These are phyloP conservation scores for Anableps anableps DNA, from an alignment of 2,797 vertebrate species.

Conservation along the genomic window DNA sequence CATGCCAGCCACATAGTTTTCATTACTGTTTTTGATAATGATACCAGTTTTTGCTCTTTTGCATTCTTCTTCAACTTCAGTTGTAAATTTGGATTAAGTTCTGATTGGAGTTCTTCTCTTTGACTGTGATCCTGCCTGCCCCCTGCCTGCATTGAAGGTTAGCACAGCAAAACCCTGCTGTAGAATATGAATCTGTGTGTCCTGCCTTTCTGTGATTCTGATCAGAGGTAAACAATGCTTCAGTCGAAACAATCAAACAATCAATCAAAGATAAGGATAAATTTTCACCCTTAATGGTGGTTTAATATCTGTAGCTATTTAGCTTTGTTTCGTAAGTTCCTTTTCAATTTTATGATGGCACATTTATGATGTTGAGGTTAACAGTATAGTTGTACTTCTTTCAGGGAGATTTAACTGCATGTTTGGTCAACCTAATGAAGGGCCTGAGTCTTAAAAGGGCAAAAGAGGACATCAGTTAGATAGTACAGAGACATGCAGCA, in stretches of 20 bases:
- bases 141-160: neutral
- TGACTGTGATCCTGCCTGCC: neutral
- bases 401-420: constrained; percentile 5
- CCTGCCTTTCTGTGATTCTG: neutral
- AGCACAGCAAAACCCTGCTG: neutral
- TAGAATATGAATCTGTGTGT: neutral
- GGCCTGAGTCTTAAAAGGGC: constrained; percentile 17
- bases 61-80: neutral
- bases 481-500: constrained; percentile 26
- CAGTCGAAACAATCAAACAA: neutral
- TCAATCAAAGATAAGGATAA: neutral
- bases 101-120: neutral
- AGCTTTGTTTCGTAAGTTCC: constrained; percentile 1
- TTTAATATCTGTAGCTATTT: constrained; percentile 9
- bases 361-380: neutral
- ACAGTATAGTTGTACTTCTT: constrained; percentile 16
- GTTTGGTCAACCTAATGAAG: constrained; percentile 18
- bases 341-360: constrained; percentile 14
- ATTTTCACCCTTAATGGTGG: neutral
- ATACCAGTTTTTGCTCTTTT: neutral
- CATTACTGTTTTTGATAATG: neutral
- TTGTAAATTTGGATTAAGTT: neutral
- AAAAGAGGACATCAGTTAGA: constrained; percentile 26
- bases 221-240: neutral
- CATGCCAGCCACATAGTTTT: neutral